phyloP scores from a whole-genome alignment of 2,888 invertebrate genomes.

The Cephus pulcher region DNA sequence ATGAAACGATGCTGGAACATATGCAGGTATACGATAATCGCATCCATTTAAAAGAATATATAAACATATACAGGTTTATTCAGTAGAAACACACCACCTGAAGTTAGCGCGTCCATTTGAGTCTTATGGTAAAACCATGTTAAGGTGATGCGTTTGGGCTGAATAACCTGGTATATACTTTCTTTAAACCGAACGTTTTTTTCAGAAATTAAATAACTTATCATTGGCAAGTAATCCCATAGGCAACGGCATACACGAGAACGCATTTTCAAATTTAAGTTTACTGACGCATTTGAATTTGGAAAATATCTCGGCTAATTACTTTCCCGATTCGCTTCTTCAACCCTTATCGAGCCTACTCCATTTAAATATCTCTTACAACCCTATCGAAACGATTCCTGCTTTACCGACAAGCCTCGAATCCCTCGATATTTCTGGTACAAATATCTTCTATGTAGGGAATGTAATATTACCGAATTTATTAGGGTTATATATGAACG shows the following conservation, averaged over 20 bases:
- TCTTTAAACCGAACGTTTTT: background rate
- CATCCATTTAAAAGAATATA: background rate
- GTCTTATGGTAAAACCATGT: no score
- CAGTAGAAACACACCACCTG: no score
- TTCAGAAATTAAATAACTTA: constrained; percentile 52
- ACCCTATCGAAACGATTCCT: constrained; percentile 70
- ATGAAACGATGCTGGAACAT: constrained; percentile 60
- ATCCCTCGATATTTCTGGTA: constrained; percentile 74
- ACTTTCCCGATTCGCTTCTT: constrained; percentile 50
- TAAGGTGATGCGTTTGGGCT: no score
- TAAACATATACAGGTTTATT: no score
- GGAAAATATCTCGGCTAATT: constrained; percentile 48
- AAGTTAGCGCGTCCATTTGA: no score
- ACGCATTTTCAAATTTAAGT: constrained; percentile 50
- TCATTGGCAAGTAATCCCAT: constrained; percentile 59
- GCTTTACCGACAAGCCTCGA: constrained; percentile 70
- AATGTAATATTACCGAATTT: constrained; percentile 68
- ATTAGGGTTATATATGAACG: constrained; percentile 70
- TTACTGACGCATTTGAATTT: constrained; percentile 49
- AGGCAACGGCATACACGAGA: constrained; percentile 55
- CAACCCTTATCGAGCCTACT: constrained; percentile 48
- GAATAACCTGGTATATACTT: background rate
- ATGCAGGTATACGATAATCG: constrained; percentile 47
- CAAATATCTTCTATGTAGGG: constrained; percentile 68
- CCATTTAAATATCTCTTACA: constrained; percentile 59